phyloP scores from a whole-genome alignment of 2,113 vertebrate species.

The Anthoscopus minutus region DNA sequence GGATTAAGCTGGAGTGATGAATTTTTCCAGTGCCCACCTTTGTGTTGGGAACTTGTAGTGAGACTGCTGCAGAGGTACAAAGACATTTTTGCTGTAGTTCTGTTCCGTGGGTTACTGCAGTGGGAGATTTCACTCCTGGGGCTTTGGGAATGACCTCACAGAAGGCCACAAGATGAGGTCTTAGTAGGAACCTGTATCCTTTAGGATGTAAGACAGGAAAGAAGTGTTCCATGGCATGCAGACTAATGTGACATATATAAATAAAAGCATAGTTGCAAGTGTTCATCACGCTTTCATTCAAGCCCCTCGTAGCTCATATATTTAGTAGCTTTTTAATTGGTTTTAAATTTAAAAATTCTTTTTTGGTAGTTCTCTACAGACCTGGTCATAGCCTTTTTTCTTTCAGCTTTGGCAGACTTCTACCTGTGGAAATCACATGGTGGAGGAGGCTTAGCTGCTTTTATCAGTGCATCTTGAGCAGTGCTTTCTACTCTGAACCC shows the following conservation, averaged over 20 bases:
- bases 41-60: background rate
- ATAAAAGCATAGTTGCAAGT: background rate
- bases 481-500: background rate
- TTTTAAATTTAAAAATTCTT: background rate
- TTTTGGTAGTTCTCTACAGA: background rate
- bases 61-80: background rate
- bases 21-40: background rate
- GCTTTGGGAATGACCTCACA: background rate
- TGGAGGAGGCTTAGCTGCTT: background rate
- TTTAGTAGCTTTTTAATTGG: background rate
- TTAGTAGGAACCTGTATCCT: background rate
- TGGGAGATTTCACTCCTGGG: background rate
- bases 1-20: background rate
- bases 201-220: background rate
- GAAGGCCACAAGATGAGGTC: background rate
- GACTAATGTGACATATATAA: background rate
- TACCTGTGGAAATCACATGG: background rate
- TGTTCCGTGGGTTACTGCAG: background rate
- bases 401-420: background rate
- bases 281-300: background rate
- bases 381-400: background rate
- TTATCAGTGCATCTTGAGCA: background rate
- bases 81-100: background rate
- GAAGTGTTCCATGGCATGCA: background rate
- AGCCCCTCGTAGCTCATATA: background rate